These are phyloP conservation scores for Lophius americanus DNA, from an alignment of 2,797 vertebrate genomes.

Conservation along the genomic window DNA sequence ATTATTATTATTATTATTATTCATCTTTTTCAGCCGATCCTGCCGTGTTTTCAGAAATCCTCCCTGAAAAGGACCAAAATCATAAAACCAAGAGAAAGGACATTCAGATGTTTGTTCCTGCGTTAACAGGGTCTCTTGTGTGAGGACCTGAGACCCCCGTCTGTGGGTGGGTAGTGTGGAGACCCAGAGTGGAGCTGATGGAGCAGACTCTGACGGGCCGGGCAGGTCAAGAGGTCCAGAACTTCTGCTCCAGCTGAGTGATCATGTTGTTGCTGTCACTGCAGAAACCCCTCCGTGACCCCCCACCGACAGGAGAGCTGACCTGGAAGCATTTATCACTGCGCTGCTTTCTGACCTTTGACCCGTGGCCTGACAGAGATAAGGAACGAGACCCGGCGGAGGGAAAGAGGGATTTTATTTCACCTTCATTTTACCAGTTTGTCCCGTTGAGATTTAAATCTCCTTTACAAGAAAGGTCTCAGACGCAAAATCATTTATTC, in stretches of 20 bases:
- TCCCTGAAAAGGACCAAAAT: neutral
- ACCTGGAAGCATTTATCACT: conserved; percentile 79
- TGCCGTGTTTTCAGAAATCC: neutral
- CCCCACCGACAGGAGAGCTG: conserved; percentile 59
- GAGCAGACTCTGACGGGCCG: conserved; percentile 24
- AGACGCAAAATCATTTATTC: no score
- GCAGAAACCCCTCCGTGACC: conserved; percentile 60
- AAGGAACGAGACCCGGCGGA: conserved; percentile 21
- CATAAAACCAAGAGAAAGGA: neutral
- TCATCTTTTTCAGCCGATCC: no score
- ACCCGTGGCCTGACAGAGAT: conserved; percentile 40
- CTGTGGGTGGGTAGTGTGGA: conserved; percentile 1
- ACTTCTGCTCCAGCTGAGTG: conserved; percentile 56
- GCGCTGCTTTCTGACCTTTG: conserved; percentile 61
- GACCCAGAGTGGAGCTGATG: conserved; percentile 24
- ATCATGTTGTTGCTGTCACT: conserved; percentile 67
- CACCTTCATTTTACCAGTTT: no score
- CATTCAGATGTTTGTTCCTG: no score
- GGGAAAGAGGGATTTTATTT: neutral
- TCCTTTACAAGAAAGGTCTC: no score
- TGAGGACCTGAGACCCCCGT: conserved; percentile 4
- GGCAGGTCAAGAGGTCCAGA: conserved; percentile 51
- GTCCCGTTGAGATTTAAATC: no score
- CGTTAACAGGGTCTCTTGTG: neutral
- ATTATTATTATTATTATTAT: no score